These are phyloP conservation scores for Archilochus colubris DNA, from an alignment of 2,113 vertebrate species.

Conservation along the genomic window DNA sequence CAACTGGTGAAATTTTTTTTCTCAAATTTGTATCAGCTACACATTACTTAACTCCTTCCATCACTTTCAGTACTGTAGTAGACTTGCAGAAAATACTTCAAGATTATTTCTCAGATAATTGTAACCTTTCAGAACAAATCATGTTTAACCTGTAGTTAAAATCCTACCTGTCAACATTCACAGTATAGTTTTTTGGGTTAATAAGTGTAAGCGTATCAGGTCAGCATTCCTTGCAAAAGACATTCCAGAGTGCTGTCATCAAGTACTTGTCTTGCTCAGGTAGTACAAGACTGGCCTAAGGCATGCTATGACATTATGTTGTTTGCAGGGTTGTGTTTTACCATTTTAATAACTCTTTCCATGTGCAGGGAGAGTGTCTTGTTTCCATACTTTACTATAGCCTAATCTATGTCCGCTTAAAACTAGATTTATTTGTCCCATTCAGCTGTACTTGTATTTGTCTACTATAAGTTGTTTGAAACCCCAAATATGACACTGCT, in stretches of 20 bases:
- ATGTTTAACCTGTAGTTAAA: neutral
- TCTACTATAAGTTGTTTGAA: neutral
- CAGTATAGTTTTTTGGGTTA: neutral
- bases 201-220: neutral
- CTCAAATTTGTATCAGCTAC: neutral
- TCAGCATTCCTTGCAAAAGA: neutral
- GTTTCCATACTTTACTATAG: neutral
- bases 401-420: neutral
- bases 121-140: neutral
- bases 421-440: neutral
- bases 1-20: neutral
- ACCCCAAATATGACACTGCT: neutral
- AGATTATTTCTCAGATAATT: neutral
- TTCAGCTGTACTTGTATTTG: neutral
- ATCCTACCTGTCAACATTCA: neutral
- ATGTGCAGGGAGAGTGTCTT: neutral
- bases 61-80: neutral
- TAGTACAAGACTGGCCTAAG: neutral
- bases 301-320: neutral
- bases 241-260: neutral
- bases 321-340: neutral
- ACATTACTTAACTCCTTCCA: neutral
- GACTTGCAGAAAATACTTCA: neutral
- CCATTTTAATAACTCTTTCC: neutral
- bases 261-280: neutral